These are phyloP conservation scores for Eciton burchellii DNA, from an alignment of 1,140 invertebrate genomes.

Conservation along the genomic window DNA sequence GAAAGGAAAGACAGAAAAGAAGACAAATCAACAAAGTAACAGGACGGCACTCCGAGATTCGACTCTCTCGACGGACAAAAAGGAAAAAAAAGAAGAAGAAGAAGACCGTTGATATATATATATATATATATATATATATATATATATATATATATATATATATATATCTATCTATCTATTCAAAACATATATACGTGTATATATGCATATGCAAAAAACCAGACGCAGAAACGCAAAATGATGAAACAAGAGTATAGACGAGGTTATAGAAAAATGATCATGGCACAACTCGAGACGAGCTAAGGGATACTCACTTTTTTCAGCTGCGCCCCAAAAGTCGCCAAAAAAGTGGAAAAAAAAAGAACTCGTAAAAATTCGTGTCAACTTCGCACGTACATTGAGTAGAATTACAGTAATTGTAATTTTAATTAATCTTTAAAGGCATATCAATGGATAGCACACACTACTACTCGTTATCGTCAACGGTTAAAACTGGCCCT, in stretches of 20 bases:
- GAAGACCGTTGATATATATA: too few relatives aligned
- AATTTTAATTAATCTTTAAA: constrained; percentile 75
- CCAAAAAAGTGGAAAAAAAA: constrained; percentile 86
- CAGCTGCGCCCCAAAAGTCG: constrained; percentile 85
- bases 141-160: constrained; percentile 8
- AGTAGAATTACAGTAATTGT: constrained; percentile 76
- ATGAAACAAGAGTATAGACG: constrained; percentile 55
- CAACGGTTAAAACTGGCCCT: constrained; percentile 65
- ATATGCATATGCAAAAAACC: constrained; percentile 62
- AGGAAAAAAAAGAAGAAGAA: constrained; percentile 28
- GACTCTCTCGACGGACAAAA: constrained; percentile 62
- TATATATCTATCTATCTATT: constrained; percentile 10
- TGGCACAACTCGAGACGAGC: constrained; percentile 78
- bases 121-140: constrained; percentile 10
- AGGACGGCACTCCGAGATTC: constrained; percentile 61
- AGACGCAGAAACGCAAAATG: constrained; percentile 41
- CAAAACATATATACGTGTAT: too few relatives aligned
- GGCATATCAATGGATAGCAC: constrained; percentile 74
- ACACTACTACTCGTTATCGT: constrained; percentile 74
- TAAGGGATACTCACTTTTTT: constrained; percentile 81
- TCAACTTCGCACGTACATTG: constrained; percentile 83
- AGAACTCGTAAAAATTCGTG: constrained; percentile 85
- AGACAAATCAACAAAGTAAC: constrained; percentile 62
- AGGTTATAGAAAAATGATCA: constrained; percentile 75
- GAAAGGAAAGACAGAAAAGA: constrained; percentile 66